Base-by-base conservation (phyloP, 1,140 invertebrate genomes). In the Calliopsis andreniformis region DNA sequence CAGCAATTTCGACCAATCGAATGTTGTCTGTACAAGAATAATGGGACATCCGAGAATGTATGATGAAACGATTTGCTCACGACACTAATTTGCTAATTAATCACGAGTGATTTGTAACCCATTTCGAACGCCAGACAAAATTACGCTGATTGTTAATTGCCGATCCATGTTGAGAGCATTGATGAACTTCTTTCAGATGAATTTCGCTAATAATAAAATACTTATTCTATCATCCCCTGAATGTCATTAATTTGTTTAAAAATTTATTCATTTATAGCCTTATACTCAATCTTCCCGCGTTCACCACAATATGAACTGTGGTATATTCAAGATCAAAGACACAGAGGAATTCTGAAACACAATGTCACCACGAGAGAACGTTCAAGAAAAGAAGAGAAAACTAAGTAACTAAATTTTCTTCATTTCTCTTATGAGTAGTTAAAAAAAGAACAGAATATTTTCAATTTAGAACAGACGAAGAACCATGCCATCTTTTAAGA, bases 41-140 rank as follows among this genome's bases (percentile, higher is more conserved):
- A 76, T 61, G 23, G 47, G 14, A 67, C 18, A 47, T 62, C 56
- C 72, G 14, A 62, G 69, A 78, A 78, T 78, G 35, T 45, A 58
- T 42, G 28, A n/a, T 23, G 14, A 53, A 28, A 30, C 6, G 70
- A 47, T 32, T 55, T 30, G 49, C 25, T 6, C 10, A 35, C 51
- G 76, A 73, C 76, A 73, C 45, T 78, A 78, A 78, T 78, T 78
- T 16, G 23, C 20, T 73, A 73, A 78, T 73, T n/a, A 78, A n/a
- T 75, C 43, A 28, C n/a, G 59, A 76, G 43, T 53, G 66, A 76
- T 76, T 76, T 76, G 25, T 53, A 69, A 69, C 42, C 64, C 4
- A 58, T 59, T 67, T 76, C 59, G 12, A 39, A 25, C 69, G 18
- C 20, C 28, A 16, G 3, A 3, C 12, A 23, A 66, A 43, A 73